Percentiles rank a stretch among this genome's conserved stretches.
Evolutionary conservation across 1,140 invertebrate genomes (phyloP).

Genomic region (Coboldia fuscipes): DNA sequence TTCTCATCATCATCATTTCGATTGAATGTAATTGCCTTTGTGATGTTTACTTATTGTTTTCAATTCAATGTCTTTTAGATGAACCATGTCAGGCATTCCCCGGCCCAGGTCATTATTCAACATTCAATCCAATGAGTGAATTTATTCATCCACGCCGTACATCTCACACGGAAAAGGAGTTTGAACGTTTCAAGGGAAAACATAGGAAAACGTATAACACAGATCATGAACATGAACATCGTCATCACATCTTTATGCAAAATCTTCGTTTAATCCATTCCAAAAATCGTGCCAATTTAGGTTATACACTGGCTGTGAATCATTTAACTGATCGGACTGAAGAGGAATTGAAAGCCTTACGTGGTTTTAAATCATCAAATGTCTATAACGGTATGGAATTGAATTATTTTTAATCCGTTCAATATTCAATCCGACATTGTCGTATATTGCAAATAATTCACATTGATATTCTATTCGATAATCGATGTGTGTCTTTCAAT

Average conservation of each 20-base stretch:
- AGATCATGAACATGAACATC: slow-evolving; percentile 39
- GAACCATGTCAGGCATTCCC: slow-evolving; percentile 62
- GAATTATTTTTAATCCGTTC: too few relatives aligned
- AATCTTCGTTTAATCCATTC: slow-evolving; percentile 76
- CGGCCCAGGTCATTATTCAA: slow-evolving; percentile 48
- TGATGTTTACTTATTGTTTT: slow-evolving; percentile 3
- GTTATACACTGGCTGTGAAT: slow-evolving; percentile 61
- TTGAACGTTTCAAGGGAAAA: slow-evolving; percentile 48
- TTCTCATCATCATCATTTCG: too few relatives aligned
- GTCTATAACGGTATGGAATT: slow-evolving; percentile 31
- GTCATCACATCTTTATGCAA: slow-evolving; percentile 69
- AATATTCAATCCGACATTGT: too few relatives aligned
- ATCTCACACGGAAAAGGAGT: slow-evolving; percentile 52
- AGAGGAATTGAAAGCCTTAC: slow-evolving; percentile 53
- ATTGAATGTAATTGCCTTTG: too few relatives aligned
- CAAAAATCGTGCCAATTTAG: slow-evolving; percentile 52
- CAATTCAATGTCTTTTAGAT: slow-evolving; percentile 25
- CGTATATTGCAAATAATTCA: too few relatives aligned
- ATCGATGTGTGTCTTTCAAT: too few relatives aligned
- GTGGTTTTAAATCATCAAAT: slow-evolving; percentile 43
- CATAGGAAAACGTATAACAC: slow-evolving; percentile 49
- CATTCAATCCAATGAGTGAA: slow-evolving; percentile 86
- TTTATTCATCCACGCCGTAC: slow-evolving; percentile 52
- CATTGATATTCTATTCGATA: too few relatives aligned
- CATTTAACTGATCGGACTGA: slow-evolving; percentile 70